A percentile compares a stretch with the other conserved stretches of the same genome.
Evolutionary conservation across 2,113 vertebrate genomes (phyloP).

Genomic region (Crotalus tigris): DNA sequence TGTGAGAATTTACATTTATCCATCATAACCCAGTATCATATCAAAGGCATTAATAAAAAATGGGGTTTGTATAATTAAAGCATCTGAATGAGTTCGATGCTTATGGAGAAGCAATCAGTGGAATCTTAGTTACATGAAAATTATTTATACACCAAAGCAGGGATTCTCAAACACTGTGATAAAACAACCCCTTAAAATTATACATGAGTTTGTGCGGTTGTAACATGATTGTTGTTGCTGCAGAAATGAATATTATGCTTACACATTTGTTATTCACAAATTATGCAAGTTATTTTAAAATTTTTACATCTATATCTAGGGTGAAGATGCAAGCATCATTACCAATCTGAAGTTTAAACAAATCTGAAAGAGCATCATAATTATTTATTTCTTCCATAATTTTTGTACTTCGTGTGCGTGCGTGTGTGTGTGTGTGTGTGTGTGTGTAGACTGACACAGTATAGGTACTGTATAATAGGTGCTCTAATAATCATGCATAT

Average conservation of each 20-base stretch:
- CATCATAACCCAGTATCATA: too few species aligned
- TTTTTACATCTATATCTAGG: neutral
- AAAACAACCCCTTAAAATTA: too few species aligned
- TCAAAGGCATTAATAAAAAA: too few species aligned
- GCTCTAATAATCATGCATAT: neutral
- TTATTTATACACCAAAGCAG: too few species aligned
- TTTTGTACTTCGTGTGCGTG: neutral
- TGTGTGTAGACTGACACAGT: neutral
- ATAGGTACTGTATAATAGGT: neutral
- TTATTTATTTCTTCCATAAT: neutral
- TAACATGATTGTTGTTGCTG: too few species aligned
- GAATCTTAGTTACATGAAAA: fast-evolving
- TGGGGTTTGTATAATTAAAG: too few species aligned
- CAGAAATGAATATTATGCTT: neutral
- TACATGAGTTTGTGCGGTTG: too few species aligned
- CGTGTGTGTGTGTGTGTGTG: too few species aligned
- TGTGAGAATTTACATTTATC: neutral
- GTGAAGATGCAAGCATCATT: neutral
- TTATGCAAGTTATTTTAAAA: neutral
- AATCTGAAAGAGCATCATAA: neutral
- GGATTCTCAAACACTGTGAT: too few species aligned
- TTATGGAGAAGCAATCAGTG: neutral
- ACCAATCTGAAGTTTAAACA: neutral
- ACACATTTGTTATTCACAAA: neutral
- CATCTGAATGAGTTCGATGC: neutral